Conservation (phyloP, 2,797 vertebrate species). For the Acanthurus leucopareius region DNA sequence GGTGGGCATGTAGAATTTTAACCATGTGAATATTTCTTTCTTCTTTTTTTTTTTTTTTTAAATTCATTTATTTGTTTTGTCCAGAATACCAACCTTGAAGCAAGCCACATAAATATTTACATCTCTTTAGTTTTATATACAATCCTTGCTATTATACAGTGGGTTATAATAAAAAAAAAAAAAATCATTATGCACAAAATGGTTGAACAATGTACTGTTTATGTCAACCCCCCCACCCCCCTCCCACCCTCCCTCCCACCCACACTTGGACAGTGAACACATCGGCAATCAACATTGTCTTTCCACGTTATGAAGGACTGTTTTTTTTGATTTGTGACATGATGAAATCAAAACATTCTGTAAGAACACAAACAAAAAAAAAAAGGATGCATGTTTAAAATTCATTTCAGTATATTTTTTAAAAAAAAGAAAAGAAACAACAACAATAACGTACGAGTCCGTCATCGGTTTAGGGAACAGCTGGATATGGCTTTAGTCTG, state of each 20-base stretch:
- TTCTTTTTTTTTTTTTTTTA: slow-evolving; percentile 78
- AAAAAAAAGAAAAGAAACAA: slow-evolving; percentile 20
- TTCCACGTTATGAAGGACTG: slow-evolving; percentile 49
- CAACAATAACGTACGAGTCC: slow-evolving; percentile 61
- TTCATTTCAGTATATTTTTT: slow-evolving; percentile 65
- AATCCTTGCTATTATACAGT: slow-evolving; percentile 88
- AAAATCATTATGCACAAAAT: slow-evolving; percentile 84
- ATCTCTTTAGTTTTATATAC: slow-evolving; percentile 89
- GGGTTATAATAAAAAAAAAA: slow-evolving; percentile 83
- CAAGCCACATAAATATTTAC: slow-evolving; percentile 92
- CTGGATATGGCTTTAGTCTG: slow-evolving; percentile 81
- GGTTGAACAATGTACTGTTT: slow-evolving; percentile 83
- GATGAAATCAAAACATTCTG: slow-evolving; percentile 52
- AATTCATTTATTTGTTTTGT: too few relatives aligned
- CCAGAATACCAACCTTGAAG: slow-evolving; percentile 86
- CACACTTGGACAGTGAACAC: slow-evolving; percentile 68
- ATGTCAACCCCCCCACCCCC: slow-evolving; percentile 38
- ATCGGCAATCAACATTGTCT: slow-evolving; percentile 57
- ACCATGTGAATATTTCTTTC: slow-evolving; percentile 86
- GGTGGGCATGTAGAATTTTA: slow-evolving; percentile 88
- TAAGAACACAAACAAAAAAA: slow-evolving; percentile 33
- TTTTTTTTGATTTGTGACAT: slow-evolving; percentile 60
- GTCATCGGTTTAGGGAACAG: slow-evolving; percentile 66
- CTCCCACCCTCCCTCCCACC: slow-evolving; percentile 14
- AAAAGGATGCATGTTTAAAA: slow-evolving; percentile 68